These are phyloP conservation scores for Saxidomus purpurata DNA, from an alignment of 1,140 invertebrate genomes.

Conservation along the genomic window DNA sequence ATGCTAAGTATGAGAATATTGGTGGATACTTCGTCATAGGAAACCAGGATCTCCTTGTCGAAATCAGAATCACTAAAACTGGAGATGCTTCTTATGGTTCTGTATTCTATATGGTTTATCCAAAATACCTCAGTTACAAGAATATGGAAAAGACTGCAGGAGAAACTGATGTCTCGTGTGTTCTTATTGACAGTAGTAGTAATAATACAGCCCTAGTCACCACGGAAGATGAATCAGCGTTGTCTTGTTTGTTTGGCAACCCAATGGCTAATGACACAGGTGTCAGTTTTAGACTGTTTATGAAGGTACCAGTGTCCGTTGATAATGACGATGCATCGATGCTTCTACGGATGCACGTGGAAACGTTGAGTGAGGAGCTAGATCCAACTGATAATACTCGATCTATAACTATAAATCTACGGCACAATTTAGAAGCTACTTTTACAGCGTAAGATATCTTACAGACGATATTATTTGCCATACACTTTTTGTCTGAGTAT, in stretches of 20 bases:
- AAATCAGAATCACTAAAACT: slow-evolving; percentile 33
- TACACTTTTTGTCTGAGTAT: no score
- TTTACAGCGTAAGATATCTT: slow-evolving; percentile 22
- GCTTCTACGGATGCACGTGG: neutral
- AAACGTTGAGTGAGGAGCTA: slow-evolving; percentile 17
- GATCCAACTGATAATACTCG: slow-evolving; percentile 12
- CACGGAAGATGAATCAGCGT: neutral
- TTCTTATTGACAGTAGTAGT: neutral
- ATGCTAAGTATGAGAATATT: neutral
- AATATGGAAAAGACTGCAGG: neutral
- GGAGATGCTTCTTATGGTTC: slow-evolving; percentile 57
- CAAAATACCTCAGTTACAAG: slow-evolving; percentile 8
- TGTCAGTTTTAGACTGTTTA: neutral
- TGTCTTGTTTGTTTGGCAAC: slow-evolving; percentile 45
- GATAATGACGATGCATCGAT: neutral
- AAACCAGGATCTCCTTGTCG: neutral
- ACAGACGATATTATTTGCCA: no score
- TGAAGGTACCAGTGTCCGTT: neutral
- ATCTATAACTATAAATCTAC: neutral
- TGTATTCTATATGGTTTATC: neutral
- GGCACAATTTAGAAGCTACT: slow-evolving; percentile 3
- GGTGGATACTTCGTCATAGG: slow-evolving; percentile 19
- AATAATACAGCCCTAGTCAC: neutral
- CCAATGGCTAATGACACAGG: slow-evolving; percentile 41
- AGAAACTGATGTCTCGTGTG: neutral